Evolutionary conservation across 2,888 invertebrate species (phyloP), one percentile per base, ranked within the genome.

Genomic region (Teleogryllus oceanicus): DNA sequence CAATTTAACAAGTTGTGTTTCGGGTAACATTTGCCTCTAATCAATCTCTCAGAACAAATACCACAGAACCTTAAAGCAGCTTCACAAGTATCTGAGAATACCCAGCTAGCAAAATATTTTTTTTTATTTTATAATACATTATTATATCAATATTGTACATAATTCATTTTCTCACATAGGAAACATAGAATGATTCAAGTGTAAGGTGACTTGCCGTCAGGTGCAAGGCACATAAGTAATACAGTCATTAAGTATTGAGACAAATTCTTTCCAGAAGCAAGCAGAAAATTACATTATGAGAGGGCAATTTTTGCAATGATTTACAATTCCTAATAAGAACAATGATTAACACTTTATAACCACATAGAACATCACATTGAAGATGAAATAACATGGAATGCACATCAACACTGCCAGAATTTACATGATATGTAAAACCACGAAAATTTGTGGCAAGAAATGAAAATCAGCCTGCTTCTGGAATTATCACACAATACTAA

Each of bases 41-140:
- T 77, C 50, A 77, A 77, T 21, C 50, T 50, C 77, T 50, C n/a
- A 50, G 21, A 50, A 21, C 50, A 77, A 77, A 77, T 77, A 50
- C 77, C n/a, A 50, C 77, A 50, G 77, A 49, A 50, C 11, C 50
- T 20, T 49, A 49, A 50, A 77, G 21, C 77, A 50, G 77, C 20
- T 50, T 49, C 16, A 77, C 20, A 50, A 50, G 18, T 20, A 50
- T 11, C 16, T 76, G 20, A 11, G 50, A 77, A 50, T 49, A 77
- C 50, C 49, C 50, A 50, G 50, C 21, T 13, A 50, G 50, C 51
- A 50, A 16, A 50, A 50, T 49, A 77, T 50, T 62, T 62, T 62
- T 62, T 62, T 62, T 18, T 62, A 62, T 62, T 62, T 37, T 62
- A 62, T 62, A 62, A n/a, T 18, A 62, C 62, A 62, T 62, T n/a